phyloP scores from a whole-genome alignment of 2,797 vertebrate species.

The Monodelphis domestica region DNA sequence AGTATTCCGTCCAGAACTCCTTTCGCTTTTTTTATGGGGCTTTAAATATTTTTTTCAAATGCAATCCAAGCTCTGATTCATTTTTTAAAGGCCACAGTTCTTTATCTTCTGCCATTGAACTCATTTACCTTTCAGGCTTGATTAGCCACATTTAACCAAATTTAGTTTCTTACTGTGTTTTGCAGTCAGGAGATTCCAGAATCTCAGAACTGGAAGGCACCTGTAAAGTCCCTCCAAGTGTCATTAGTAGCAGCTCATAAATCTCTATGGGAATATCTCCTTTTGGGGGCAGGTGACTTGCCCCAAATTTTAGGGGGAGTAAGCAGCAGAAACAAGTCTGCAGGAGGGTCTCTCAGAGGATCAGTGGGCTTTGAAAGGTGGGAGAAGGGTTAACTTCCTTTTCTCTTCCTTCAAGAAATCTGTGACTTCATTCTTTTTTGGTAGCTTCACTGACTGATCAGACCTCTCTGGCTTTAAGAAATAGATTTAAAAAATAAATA shows the following conservation, averaged over 20 bases:
- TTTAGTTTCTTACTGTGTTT: conserved; percentile 33
- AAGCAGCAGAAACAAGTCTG: background rate
- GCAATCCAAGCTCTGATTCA: conserved; percentile 77
- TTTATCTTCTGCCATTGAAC: conserved; percentile 71
- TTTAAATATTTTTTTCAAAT: conserved; percentile 64
- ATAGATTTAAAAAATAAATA: background rate
- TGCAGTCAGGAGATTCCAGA: background rate
- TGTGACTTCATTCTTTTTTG: background rate
- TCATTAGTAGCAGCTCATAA: background rate
- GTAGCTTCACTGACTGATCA: background rate
- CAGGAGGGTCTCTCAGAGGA: background rate
- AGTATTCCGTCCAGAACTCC: conserved; percentile 73
- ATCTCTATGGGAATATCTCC: background rate
- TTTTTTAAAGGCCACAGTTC: conserved; percentile 74
- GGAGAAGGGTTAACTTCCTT: background rate
- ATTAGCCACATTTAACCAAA: conserved; percentile 64
- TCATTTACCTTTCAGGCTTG: conserved; percentile 60
- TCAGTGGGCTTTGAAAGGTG: background rate
- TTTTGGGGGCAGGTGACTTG: background rate
- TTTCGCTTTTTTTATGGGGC: conserved; percentile 67
- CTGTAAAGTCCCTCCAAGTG: background rate
- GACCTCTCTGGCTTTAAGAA: background rate
- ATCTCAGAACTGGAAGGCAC: background rate
- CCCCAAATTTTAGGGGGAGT: background rate
- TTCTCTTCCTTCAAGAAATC: background rate